phyloP scores from a whole-genome alignment of 64 coral and sea anemone genomes.

The Cladopsammia gracilis region DNA sequence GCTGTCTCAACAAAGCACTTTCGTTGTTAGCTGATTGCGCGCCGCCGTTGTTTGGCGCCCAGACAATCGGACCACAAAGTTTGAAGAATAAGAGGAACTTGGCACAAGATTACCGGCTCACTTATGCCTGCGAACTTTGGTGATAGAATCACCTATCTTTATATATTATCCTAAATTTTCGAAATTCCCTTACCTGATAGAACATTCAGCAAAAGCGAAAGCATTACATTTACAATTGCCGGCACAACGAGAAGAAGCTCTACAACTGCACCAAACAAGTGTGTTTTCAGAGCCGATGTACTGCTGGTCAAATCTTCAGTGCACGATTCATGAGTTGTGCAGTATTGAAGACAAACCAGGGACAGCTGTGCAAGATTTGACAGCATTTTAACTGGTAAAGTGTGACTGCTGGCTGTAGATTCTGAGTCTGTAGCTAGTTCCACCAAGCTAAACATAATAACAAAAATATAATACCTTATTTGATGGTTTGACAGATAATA shows the following conservation, averaged over 20 bases:
- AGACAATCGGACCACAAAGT: too few species aligned
- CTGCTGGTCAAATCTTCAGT: not conserved
- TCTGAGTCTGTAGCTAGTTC: not conserved
- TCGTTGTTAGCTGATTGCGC: too few species aligned
- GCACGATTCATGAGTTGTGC: not conserved
- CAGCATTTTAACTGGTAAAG: not conserved
- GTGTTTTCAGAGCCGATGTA: not conserved
- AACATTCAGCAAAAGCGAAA: not conserved
- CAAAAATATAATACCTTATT: not conserved
- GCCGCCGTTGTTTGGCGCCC: too few species aligned
- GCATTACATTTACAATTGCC: not conserved
- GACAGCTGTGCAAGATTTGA: slow-evolving; percentile 21
- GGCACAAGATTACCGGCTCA: too few species aligned
- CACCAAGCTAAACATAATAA: not conserved
- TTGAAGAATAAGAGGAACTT: too few species aligned
- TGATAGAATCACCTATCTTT: too few species aligned
- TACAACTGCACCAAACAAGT: not conserved
- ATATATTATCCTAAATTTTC: too few species aligned
- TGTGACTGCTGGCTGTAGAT: not conserved
- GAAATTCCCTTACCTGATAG: not conserved
- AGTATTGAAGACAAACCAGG: slow-evolving; percentile 36
- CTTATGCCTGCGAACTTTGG: too few species aligned
- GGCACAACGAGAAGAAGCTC: not conserved
- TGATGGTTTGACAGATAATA: too few species aligned
- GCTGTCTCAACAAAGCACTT: too few species aligned